Evolutionary conservation across 92 coral and sea anemone genomes (phyloP), one percentile per base, ranked within the genome.

Genomic region (Epizoanthus illoricatus): DNA sequence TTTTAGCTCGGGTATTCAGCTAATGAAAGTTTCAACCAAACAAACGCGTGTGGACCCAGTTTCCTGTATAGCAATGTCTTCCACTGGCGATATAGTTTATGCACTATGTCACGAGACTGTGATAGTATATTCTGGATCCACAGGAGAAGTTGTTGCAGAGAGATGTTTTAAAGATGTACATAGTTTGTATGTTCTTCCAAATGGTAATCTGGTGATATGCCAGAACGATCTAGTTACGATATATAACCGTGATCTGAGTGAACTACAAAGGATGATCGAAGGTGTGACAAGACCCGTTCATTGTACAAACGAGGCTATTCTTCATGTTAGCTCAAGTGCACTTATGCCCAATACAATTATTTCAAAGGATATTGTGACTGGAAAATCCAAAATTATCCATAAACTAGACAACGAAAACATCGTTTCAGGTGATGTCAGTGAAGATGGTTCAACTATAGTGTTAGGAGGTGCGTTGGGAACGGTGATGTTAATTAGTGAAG

Each of bases 371-470:
- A 20, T 64, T 64, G 69, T 10, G 5, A 64, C 69, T 7, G 13
- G 69, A 23, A 36, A 64, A 64, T 15, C 69, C 40, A 64, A 21
- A 23, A 64, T 36, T 23, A 23, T 64, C 40, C 33, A 15, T 23
- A 64, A 20, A 64, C 36, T 64, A 10, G 69, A 45, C 52, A 45
- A 64, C 39, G 69, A 64, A 40, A 64, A 36, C 69, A 64, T 64
- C 33, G 69, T 64, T 64, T 64, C 69, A 11, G 69, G 69, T 21
- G 69, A 64, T 64, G 69, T 64, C 33, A 64, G 69, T 64, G 69
- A 21, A 64, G 69, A 64, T 23, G 69, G 69, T 21, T 64, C 69
- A 64, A 64, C 16, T 20, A 23, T 64, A 20, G 69, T 64, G 13
- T 64, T 64, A 4, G 69, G 69, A 64, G 69, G 69, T 9, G 69